Percentiles rank a stretch among this genome's conserved stretches.
phyloP scores from a whole-genome alignment of 2,797 vertebrate species.

The Halcyon chelicuti region DNA sequence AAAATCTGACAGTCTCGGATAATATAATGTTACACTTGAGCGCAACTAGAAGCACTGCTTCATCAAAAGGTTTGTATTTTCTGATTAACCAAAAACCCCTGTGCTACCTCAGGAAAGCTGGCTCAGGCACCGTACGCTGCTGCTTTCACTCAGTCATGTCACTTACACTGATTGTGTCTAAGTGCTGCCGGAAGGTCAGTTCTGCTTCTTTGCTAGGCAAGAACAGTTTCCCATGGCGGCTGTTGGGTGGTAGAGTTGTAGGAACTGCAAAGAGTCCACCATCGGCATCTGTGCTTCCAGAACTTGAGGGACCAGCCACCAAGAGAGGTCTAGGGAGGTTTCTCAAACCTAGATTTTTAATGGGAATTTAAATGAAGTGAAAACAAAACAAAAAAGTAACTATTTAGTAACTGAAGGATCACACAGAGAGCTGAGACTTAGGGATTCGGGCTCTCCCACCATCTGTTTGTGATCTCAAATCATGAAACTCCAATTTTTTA shows the following conservation, averaged over 20 bases:
- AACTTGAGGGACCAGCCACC: slow-evolving; percentile 77
- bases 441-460: neutral
- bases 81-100: neutral
- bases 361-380: neutral
- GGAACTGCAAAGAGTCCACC: slow-evolving; percentile 93
- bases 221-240: slow-evolving; percentile 92
- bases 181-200: slow-evolving; percentile 91
- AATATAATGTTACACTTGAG: neutral
- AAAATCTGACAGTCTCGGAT: neutral
- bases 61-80: neutral
- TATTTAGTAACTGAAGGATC: neutral
- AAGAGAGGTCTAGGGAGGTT: slow-evolving; percentile 90
- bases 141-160: no score
- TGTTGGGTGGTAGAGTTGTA: slow-evolving; percentile 96
- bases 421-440: neutral
- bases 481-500: neutral
- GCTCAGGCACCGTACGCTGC: neutral
- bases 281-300: slow-evolving; percentile 83
- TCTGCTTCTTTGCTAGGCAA: slow-evolving; percentile 94
- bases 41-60: neutral
- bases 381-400: neutral
- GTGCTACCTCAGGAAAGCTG: neutral
- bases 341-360: slow-evolving; percentile 80
- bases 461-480: neutral
- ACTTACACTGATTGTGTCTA: slow-evolving; percentile 95